Evolutionary conservation across 1,140 invertebrate species (phyloP).

Genomic region (Danaus melanippus): DNA sequence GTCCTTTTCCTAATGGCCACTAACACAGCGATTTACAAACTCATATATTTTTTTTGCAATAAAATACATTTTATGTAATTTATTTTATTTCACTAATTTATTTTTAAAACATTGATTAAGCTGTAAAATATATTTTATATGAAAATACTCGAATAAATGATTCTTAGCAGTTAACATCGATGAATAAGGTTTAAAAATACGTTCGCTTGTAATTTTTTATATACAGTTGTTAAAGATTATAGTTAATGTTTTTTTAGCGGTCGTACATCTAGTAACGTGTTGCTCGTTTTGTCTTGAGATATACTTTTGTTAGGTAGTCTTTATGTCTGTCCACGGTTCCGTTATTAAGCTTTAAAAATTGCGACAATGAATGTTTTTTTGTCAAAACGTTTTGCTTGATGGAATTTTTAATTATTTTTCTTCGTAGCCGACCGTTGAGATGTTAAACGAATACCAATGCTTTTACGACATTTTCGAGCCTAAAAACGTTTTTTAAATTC

Average conservation of each 20-base stretch:
- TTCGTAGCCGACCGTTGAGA: slow-evolving; percentile 32
- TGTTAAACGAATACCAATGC: slow-evolving; percentile 22
- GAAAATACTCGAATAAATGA: too few species aligned
- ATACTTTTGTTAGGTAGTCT: slow-evolving; percentile 54
- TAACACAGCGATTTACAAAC: slow-evolving; percentile 12
- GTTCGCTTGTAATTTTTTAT: too few species aligned
- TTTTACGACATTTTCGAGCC: slow-evolving; percentile 5
- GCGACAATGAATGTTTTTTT: slow-evolving; percentile 45
- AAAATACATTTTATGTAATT: background rate
- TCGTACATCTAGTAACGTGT: slow-evolving; percentile 28
- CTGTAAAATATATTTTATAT: too few species aligned
- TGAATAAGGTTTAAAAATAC: too few species aligned
- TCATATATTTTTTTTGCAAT: background rate
- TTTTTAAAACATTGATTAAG: background rate
- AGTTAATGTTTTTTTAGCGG: slow-evolving; percentile 18
- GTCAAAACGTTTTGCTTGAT: slow-evolving; percentile 43
- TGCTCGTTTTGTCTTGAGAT: slow-evolving; percentile 45
- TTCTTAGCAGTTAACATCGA: too few species aligned
- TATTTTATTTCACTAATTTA: background rate
- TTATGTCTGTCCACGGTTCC: slow-evolving; percentile 51
- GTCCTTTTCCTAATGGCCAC: slow-evolving; percentile 20
- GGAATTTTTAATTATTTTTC: slow-evolving; percentile 55
- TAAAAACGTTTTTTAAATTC: too few species aligned
- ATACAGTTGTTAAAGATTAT: background rate
- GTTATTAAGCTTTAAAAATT: slow-evolving; percentile 62